Base-by-base conservation (phyloP, 1,140 invertebrate genomes). In the Pomacea maculata region DNA sequence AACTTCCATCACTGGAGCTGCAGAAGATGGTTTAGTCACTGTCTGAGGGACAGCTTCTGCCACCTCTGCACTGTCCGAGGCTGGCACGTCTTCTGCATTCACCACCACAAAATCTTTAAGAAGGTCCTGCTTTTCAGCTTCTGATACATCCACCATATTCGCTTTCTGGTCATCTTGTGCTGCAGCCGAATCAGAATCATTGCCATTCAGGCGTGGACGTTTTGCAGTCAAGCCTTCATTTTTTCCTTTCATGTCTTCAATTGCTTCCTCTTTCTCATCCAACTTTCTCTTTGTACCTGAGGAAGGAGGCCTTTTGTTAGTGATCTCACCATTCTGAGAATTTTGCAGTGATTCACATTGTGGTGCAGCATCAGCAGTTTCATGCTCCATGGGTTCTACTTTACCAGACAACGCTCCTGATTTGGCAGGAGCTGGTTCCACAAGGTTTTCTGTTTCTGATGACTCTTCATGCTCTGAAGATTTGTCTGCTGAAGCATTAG, bases 101-200 rank as follows among this genome's bases (percentile, higher is more conserved):
- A 89, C 84, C 75, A 90, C 84, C 75, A 88, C 87, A 85, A 84
- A 90, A 65, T 90, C 88, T 68, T 85, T 82, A 45, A 80, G 80
- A 54, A 85, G 34, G 64, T 86, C 84, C 17, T 83, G 81, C 34
- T 72, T 61, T 63, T 78, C 71, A 12, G 71, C 76, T 72, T 52
- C 80, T 64, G 72, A n/a, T 29, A 78, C 72, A 29, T 75, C 75
- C 19, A 57, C 55, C 25, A 77, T 67, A 21, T 75, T 78, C 15
- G 34, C 29, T 63, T 78, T 73, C 21, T 54, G 65, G 21, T 80
- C 70, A 25, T 45, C 61, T 57, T 77, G 72, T 8, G 63, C 71
- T 34, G 67, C 75, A 45, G 78, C 80, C n/a, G 70, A 54, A 65
- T 52, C 67, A 54, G 65, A 73, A 55, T 77, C 80, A 73, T 54